A percentile compares a stretch with the other conserved stretches of the same genome.
phyloP scores from a whole-genome alignment of 2,113 vertebrate species.

The Seriola dumerili region DNA sequence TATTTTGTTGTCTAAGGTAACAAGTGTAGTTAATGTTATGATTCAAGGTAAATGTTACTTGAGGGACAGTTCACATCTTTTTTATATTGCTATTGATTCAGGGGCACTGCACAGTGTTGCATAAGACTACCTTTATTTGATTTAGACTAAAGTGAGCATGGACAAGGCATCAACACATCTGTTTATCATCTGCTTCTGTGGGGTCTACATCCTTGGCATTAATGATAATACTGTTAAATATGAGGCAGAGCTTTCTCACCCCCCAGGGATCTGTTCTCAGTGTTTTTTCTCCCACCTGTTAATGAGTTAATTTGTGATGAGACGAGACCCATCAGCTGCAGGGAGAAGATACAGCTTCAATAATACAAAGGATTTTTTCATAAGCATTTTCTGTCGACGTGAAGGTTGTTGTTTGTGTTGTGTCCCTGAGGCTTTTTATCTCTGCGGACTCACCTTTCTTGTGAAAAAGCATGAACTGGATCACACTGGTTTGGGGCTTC shows the following conservation, averaged over 20 bases:
- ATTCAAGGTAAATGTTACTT: not conserved
- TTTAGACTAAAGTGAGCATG: not conserved
- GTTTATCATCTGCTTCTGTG: not conserved
- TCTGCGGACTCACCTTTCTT: slow-evolving; percentile 26
- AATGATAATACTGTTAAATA: not conserved
- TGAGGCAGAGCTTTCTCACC: not conserved
- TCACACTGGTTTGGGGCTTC: slow-evolving; percentile 43
- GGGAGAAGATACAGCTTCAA: not conserved
- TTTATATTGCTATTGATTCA: not conserved
- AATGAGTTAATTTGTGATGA: not conserved
- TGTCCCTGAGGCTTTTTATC: slow-evolving; percentile 36
- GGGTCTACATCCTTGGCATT: not conserved
- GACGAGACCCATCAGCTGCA: too few relatives aligned
- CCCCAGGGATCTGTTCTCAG: not conserved
- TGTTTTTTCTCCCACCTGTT: not conserved
- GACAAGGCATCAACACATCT: not conserved
- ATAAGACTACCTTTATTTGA: slow-evolving; percentile 15
- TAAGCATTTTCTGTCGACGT: not conserved
- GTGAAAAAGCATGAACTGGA: slow-evolving; percentile 24
- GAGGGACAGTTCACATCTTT: too few relatives aligned
- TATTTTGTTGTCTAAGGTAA: not conserved
- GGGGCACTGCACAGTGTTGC: slow-evolving; percentile 2
- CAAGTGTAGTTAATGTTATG: not conserved
- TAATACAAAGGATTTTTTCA: not conserved
- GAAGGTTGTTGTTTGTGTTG: not conserved